Conservation (phyloP, 2,888 invertebrate species). For the Salpingus planirostris region DNA sequence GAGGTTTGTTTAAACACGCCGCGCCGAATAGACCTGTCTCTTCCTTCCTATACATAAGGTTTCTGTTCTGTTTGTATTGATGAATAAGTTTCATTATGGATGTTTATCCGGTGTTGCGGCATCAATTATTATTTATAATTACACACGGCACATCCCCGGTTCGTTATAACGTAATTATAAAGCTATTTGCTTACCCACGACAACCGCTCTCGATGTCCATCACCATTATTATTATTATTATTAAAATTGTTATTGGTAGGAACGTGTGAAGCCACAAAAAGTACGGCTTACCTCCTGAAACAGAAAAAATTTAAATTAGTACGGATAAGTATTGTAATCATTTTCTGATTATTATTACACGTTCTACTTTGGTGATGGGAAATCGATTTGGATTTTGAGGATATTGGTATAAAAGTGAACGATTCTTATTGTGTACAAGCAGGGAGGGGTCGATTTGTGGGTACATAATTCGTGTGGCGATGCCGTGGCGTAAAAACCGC, state of each 20-base stretch:
- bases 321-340: too few species aligned
- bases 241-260: too few species aligned
- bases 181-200: conserved; percentile 38
- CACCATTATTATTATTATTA: too few species aligned
- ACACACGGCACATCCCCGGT: conserved; percentile 32
- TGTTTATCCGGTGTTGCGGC: conserved; percentile 40
- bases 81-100: conserved; percentile 39
- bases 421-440: too few species aligned
- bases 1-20: conserved; percentile 14
- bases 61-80: conserved; percentile 30
- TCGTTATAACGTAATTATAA: conserved; percentile 33
- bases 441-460: too few species aligned
- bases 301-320: conserved; percentile 19
- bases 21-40: too few species aligned
- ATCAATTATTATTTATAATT: conserved; percentile 39
- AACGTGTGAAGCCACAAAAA: conserved; percentile 11
- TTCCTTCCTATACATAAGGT: too few species aligned
- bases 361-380: too few species aligned
- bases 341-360: too few species aligned
- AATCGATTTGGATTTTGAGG: too few species aligned
- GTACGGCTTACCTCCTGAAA: conserved; percentile 38
- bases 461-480: not conserved
- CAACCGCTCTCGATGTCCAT: too few species aligned
- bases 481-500: conserved; percentile 4
- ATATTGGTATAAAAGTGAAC: too few species aligned